Evolutionary conservation across 2,113 vertebrate species (phyloP), one percentile per base, ranked within the genome.

Genomic region (Fukomys damarensis): DNA sequence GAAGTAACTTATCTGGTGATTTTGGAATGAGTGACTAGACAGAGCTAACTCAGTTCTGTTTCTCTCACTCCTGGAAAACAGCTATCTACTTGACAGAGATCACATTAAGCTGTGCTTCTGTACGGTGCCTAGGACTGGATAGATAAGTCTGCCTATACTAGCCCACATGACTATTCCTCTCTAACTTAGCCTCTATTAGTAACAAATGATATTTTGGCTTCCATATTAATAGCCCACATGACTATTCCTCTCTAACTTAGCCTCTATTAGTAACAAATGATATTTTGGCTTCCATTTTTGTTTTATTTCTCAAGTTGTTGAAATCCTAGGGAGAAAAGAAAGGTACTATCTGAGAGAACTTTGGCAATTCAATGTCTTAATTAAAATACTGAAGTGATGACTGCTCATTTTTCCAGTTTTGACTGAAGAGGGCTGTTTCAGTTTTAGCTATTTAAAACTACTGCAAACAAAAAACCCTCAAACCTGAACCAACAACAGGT

Each of bases 401-500:
- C 5, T 91, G 84, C 68, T 86, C 19, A 84, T 96, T 94, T 96
- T 56, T 26, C 81, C 49, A 90, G 82, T 80, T 94, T 94, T 96
- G 35, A 95, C 41, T 88, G 81, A 86, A 95, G 93, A 95, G 38
- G 58, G 19, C 63, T 91, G 54, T 61, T 94, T 95, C n/a, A 90
- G 85, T 85, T 74, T 87, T 70, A 96, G 92, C 72, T 95, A 94
- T 82, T 97, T 82, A 72, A 89, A 97, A 90, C 38, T 80, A 96
- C 5, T 87, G 70, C 49, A 94, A 93, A 90, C 19, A 93, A 88
- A 94, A 94, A 91, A 41, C 12, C 63, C 24, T 76, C 76, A 91
- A 97, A 92, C 70, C 82, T 82, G 63, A 94, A 96, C 94, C 46
- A 96, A 92, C 35, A 97, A 82, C 54, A 90, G 82, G 95, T 97